Percentiles rank a stretch among this genome's conserved stretches.
Evolutionary conservation across 2,797 vertebrate species (phyloP).

Genomic region (Lagocephalus sceleratus): DNA sequence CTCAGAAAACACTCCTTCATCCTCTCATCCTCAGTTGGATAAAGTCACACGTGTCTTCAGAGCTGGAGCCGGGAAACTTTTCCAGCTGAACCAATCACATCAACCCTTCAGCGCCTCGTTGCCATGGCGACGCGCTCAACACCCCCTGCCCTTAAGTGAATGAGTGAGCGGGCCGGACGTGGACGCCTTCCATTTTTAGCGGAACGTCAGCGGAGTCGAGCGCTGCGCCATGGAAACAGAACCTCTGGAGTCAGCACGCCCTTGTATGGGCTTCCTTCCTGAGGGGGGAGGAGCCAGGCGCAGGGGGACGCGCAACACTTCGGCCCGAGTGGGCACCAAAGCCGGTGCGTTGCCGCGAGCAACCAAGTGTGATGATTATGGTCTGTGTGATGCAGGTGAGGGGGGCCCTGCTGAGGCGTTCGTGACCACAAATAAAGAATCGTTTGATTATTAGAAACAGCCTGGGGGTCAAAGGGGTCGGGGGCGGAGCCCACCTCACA

Average conservation of each 20-base stretch:
- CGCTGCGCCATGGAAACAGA: slow-evolving; percentile 12
- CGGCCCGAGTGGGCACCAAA: slow-evolving; percentile 24
- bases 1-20: too few species aligned
- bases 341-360: slow-evolving; percentile 16
- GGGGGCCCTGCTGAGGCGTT: not conserved
- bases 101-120: slow-evolving; percentile 6
- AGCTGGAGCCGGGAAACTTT: too few species aligned
- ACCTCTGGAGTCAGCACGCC: not conserved
- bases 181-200: slow-evolving; percentile 2
- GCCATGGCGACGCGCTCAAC: slow-evolving; percentile 12
- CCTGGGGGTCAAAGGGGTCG: not conserved
- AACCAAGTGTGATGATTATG: slow-evolving; percentile 29
- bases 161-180: slow-evolving; percentile 8
- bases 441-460: too few species aligned
- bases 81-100: too few species aligned
- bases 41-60: too few species aligned
- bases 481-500: not conserved
- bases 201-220: slow-evolving; percentile 4
- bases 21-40: too few species aligned
- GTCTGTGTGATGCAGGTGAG: slow-evolving; percentile 9
- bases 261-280: slow-evolving; percentile 6
- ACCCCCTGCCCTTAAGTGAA: slow-evolving; percentile 20
- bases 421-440: too few species aligned
- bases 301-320: not conserved
- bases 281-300: not conserved